These are phyloP conservation scores for Trilocha varians DNA, from an alignment of 2,888 invertebrate species.

Conservation along the genomic window DNA sequence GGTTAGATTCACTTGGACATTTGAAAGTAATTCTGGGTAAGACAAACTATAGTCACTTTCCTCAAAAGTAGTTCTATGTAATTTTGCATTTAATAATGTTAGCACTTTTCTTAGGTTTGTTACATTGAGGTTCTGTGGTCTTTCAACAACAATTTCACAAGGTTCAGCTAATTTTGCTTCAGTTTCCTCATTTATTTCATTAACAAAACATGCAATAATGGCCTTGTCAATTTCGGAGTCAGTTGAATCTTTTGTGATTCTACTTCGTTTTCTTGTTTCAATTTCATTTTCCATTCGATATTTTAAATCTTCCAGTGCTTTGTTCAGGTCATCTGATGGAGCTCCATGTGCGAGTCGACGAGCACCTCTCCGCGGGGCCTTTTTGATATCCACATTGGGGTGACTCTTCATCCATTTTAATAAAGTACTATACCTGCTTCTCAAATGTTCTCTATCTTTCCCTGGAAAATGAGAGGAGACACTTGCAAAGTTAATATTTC, in stretches of 20 bases:
- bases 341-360: conserved; percentile 39
- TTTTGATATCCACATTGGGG: conserved; percentile 44
- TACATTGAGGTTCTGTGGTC: conserved; percentile 20
- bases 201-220: conserved; percentile 34
- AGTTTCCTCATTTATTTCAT: conserved; percentile 24
- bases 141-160: conserved; percentile 13
- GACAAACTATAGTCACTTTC: conserved; percentile 21
- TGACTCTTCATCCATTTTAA: conserved; percentile 60
- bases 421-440: conserved; percentile 74
- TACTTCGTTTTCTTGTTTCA: conserved; percentile 24
- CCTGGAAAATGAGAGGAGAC: conserved; percentile 68
- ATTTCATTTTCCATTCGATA: conserved; percentile 37
- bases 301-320: conserved; percentile 48
- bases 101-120: conserved; percentile 36
- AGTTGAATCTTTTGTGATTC: conserved; percentile 27
- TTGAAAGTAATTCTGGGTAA: conserved; percentile 27
- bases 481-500: conserved; percentile 37
- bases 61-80: conserved; percentile 28
- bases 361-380: conserved; percentile 51
- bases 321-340: conserved; percentile 33
- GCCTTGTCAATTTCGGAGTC: conserved; percentile 42
- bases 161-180: conserved; percentile 1
- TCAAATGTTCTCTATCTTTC: conserved; percentile 72
- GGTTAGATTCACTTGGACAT: conserved; percentile 17
- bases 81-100: conserved; percentile 33